Evolutionary conservation across 2,113 vertebrate species (phyloP).

Genomic region (Odontesthes bonariensis): DNA sequence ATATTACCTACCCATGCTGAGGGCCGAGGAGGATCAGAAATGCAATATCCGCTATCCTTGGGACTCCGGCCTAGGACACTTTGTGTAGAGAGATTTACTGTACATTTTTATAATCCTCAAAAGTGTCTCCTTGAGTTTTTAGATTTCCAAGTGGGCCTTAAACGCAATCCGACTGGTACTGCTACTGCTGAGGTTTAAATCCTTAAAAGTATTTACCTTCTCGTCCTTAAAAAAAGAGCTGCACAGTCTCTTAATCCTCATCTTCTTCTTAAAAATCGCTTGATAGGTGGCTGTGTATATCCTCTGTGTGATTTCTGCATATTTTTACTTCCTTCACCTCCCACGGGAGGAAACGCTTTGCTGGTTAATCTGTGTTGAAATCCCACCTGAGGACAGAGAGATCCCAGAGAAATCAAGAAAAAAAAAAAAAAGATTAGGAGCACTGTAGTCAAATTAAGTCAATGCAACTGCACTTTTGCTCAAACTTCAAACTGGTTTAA

Average conservation of each 20-base stretch:
- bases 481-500: not conserved
- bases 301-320: constrained; percentile 49
- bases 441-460: not conserved
- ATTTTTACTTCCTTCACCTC: constrained; percentile 50
- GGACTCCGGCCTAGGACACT: constrained; percentile 27
- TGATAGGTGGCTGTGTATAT: constrained; percentile 55
- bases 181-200: constrained; percentile 68
- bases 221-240: constrained; percentile 53
- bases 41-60: constrained; percentile 49
- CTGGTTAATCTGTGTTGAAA: constrained; percentile 56
- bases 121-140: constrained; percentile 63
- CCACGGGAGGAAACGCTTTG: constrained; percentile 32
- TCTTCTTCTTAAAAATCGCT: constrained; percentile 48
- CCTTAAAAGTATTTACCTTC: constrained; percentile 67
- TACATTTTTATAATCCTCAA: constrained; percentile 69
- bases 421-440: not conserved
- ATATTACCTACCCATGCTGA: constrained; percentile 63
- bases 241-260: constrained; percentile 68
- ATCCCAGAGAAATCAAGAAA: constrained; percentile 12
- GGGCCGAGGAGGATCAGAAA: constrained; percentile 42
- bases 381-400: constrained; percentile 55
- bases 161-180: constrained; percentile 56
- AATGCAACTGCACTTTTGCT: constrained; percentile 6
- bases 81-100: constrained; percentile 40
- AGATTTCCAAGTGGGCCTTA: constrained; percentile 67